Evolutionary conservation across 2,797 vertebrate species (phyloP).

Genomic region (Anguilla marmorata): DNA sequence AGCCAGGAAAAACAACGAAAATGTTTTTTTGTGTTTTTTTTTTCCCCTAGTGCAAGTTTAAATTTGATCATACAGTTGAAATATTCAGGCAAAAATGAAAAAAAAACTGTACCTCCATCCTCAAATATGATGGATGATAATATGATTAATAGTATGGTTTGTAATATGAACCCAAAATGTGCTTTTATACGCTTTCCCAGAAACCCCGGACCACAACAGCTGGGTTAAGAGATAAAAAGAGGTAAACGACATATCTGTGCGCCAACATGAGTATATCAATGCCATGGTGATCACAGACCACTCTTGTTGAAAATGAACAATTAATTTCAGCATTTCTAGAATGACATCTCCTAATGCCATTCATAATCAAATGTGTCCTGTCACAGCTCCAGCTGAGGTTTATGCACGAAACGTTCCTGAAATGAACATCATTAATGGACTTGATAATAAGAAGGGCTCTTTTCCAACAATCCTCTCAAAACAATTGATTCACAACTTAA

Average conservation of each 20-base stretch:
- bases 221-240: too few species aligned
- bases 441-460: background rate
- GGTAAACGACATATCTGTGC: too few species aligned
- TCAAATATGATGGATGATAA: background rate
- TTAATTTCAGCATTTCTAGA: background rate
- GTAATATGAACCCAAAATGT: background rate
- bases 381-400: background rate
- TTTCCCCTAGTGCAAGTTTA: background rate
- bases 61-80: background rate
- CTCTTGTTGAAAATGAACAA: background rate
- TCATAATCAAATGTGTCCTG: background rate
- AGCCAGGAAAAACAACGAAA: constrained; percentile 8
- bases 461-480: background rate
- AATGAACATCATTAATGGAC: too few species aligned
- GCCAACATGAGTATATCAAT: too few species aligned
- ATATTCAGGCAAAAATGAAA: background rate
- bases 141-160: background rate
- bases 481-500: constrained; percentile 12
- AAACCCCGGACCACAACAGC: background rate
- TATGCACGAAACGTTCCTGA: background rate
- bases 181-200: background rate
- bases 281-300: background rate
- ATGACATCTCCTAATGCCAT: background rate
- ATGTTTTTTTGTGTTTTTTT: background rate
- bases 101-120: background rate